Evolutionary conservation across 2,797 vertebrate genomes (phyloP).

Genomic region (Columba guinea): DNA sequence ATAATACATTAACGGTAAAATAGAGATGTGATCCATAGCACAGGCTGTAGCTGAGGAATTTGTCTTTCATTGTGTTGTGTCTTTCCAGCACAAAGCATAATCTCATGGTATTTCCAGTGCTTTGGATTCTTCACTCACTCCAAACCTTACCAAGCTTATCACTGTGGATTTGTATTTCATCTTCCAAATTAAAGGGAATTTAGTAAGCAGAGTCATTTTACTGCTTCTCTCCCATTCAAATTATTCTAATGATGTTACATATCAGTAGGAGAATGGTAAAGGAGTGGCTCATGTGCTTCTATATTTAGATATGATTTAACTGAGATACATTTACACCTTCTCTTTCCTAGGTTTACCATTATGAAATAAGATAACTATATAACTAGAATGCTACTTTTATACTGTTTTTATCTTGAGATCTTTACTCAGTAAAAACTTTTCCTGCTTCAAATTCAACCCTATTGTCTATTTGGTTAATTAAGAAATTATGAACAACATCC

Average conservation of each 20-base stretch:
- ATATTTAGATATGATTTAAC: background rate
- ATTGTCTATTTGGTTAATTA: background rate
- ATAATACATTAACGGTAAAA: background rate
- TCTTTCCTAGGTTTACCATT: background rate
- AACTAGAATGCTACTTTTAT: conserved; percentile 11
- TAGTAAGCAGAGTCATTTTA: background rate
- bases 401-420: background rate
- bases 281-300: background rate
- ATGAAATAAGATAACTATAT: conserved; percentile 26
- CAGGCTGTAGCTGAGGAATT: background rate
- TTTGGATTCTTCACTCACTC: background rate
- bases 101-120: background rate
- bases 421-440: background rate
- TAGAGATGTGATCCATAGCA: background rate
- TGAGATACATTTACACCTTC: background rate
- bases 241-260: background rate
- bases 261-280: background rate
- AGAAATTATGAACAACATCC: background rate
- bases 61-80: background rate
- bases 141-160: background rate
- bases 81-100: background rate
- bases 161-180: background rate
- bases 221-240: background rate
- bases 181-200: background rate
- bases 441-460: background rate